Percentiles rank a stretch among this genome's conserved stretches.
phyloP scores from a whole-genome alignment of 2,113 vertebrate species.

The Callaeas wilsoni region DNA sequence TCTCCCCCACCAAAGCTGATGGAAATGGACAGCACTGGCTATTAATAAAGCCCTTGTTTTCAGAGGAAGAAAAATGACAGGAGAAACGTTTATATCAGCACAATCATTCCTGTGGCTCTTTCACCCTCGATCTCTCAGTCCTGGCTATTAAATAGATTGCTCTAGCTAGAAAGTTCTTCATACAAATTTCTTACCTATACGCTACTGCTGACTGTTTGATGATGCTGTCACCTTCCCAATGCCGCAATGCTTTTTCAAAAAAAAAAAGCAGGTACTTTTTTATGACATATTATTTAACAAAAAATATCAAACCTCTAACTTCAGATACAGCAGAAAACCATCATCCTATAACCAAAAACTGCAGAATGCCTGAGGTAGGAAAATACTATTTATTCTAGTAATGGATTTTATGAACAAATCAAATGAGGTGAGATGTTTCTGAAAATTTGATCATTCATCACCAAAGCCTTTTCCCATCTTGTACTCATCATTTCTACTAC shows the following conservation, averaged over 20 bases:
- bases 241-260: not conserved
- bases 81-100: not conserved
- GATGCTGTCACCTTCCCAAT: slow-evolving; percentile 1
- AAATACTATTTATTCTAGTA: slow-evolving; percentile 63
- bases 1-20: not conserved
- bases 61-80: slow-evolving; percentile 6
- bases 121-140: not conserved
- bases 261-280: not conserved
- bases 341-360: slow-evolving; percentile 26
- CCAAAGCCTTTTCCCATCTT: slow-evolving; percentile 42
- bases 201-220: slow-evolving; percentile 17
- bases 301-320: slow-evolving; percentile 14
- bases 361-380: slow-evolving; percentile 33
- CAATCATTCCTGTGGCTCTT: not conserved
- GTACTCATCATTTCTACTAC: slow-evolving; percentile 48
- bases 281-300: slow-evolving; percentile 19
- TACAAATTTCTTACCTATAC: slow-evolving; percentile 18
- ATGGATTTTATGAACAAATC: slow-evolving; percentile 62
- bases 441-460: slow-evolving; percentile 66
- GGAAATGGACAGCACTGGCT: not conserved
- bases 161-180: not conserved
- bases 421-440: slow-evolving; percentile 58
- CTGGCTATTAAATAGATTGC: not conserved
- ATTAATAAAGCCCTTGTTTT: not conserved
- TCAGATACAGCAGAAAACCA: slow-evolving; percentile 37